phyloP scores from a whole-genome alignment of 2,797 vertebrate species.

The Gobionotothen gibberifrons region DNA sequence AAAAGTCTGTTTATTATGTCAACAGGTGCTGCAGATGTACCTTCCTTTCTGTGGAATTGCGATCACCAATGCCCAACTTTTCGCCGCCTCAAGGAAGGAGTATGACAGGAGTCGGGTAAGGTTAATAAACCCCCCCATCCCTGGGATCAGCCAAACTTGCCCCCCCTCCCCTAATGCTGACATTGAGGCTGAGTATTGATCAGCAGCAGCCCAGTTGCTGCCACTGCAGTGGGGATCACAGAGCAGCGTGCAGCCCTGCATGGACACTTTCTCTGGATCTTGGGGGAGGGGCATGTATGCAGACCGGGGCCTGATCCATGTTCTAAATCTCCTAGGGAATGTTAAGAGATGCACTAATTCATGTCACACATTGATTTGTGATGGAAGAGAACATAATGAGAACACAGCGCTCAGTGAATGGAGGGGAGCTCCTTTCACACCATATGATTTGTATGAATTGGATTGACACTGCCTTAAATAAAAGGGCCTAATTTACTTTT shows the following conservation, averaged over 20 bases:
- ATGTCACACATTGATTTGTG: slow-evolving; percentile 78
- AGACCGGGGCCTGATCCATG: slow-evolving; percentile 38
- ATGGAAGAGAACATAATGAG: slow-evolving; percentile 72
- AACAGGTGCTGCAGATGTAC: slow-evolving; percentile 98
- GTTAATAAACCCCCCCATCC: slow-evolving; percentile 36
- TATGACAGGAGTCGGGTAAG: slow-evolving; percentile 98
- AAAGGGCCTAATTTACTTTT: slow-evolving; percentile 71
- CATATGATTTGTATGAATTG: slow-evolving; percentile 66
- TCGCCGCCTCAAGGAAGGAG: slow-evolving; percentile 97
- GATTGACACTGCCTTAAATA: slow-evolving; percentile 59
- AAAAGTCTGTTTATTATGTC: slow-evolving; percentile 38
- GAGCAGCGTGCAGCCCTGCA: slow-evolving; percentile 60
- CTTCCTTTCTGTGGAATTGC: slow-evolving; percentile 98
- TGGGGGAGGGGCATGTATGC: slow-evolving; percentile 60
- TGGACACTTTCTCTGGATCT: slow-evolving; percentile 60
- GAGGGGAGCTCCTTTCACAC: slow-evolving; percentile 55
- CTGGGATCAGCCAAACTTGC: slow-evolving; percentile 64
- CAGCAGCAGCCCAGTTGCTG: slow-evolving; percentile 71
- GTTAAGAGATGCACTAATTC: slow-evolving; percentile 72
- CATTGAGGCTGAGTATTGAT: slow-evolving; percentile 76
- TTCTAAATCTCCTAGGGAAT: slow-evolving; percentile 71
- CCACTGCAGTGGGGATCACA: slow-evolving; percentile 69
- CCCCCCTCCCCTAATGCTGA: slow-evolving; percentile 65
- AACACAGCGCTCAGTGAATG: slow-evolving; percentile 58
- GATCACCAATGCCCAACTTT: slow-evolving; percentile 97